A percentile compares a stretch with the other conserved stretches of the same genome.
These are phyloP conservation scores for Gonocerus acuteangulatus DNA, from an alignment of 2,888 invertebrate genomes.

Conservation along the genomic window DNA sequence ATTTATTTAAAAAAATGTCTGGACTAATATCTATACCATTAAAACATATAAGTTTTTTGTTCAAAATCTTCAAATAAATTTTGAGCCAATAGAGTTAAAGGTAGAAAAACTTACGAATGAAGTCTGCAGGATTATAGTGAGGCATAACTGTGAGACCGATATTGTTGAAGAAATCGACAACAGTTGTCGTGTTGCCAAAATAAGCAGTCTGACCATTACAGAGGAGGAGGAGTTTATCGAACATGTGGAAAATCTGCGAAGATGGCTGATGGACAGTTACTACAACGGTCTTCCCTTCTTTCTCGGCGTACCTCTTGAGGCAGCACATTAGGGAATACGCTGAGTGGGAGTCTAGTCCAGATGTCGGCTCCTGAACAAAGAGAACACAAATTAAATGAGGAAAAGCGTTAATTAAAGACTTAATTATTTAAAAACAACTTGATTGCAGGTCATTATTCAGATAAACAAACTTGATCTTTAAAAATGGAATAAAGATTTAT, in stretches of 20 bases:
- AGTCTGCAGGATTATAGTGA: slow-evolving; percentile 79
- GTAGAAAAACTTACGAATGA: slow-evolving; percentile 61
- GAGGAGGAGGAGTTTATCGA: slow-evolving; percentile 63
- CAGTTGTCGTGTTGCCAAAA: slow-evolving; percentile 62
- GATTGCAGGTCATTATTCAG: too few species aligned
- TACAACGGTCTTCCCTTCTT: slow-evolving; percentile 69
- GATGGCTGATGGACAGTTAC: slow-evolving; percentile 76
- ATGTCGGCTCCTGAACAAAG: slow-evolving; percentile 73
- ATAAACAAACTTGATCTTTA: too few species aligned
- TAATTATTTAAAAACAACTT: too few species aligned
- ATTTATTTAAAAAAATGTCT: too few species aligned
- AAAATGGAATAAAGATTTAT: too few species aligned
- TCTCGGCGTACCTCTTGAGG: slow-evolving; percentile 63
- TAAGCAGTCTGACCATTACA: slow-evolving; percentile 65
- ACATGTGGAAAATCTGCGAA: slow-evolving; percentile 75
- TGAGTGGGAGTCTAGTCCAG: slow-evolving; percentile 72
- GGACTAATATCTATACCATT: too few species aligned
- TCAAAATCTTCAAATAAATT: too few species aligned
- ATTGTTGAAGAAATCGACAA: slow-evolving; percentile 62
- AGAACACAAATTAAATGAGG: too few species aligned
- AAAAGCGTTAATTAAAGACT: too few species aligned
- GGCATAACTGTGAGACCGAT: slow-evolving; percentile 64
- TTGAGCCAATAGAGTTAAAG: too few species aligned
- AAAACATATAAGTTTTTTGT: too few species aligned
- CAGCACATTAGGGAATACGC: slow-evolving; percentile 66